phyloP scores from a whole-genome alignment of 2,113 vertebrate genomes.

The human region GRCh38 chr17:40180001-40180500 shows the following conservation, averaged over 20 bases:
- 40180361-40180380: conserved; percentile 51
- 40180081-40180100: conserved; percentile 17
- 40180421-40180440: conserved; percentile 1
- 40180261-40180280: not conserved
- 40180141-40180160: not conserved
- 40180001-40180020: conserved; percentile 71
- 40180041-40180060: conserved; percentile 60
- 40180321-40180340: not conserved
- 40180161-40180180: not conserved
- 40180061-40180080: conserved; percentile 39
- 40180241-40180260: not conserved
- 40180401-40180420: conserved; percentile 32
- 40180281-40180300: not conserved
- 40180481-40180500: not conserved
- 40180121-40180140: not conserved
- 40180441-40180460: not conserved
- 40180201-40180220: conserved; percentile 20
- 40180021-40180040: conserved; percentile 62
- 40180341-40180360: conserved; percentile 4
- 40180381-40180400: conserved; percentile 21
- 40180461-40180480: not conserved
- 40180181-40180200: not conserved
- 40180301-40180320: not conserved
- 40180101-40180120: not conserved
- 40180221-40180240: not conserved